Base-by-base conservation (phyloP, 2,888 invertebrate genomes). In the Protula sp. region DNA sequence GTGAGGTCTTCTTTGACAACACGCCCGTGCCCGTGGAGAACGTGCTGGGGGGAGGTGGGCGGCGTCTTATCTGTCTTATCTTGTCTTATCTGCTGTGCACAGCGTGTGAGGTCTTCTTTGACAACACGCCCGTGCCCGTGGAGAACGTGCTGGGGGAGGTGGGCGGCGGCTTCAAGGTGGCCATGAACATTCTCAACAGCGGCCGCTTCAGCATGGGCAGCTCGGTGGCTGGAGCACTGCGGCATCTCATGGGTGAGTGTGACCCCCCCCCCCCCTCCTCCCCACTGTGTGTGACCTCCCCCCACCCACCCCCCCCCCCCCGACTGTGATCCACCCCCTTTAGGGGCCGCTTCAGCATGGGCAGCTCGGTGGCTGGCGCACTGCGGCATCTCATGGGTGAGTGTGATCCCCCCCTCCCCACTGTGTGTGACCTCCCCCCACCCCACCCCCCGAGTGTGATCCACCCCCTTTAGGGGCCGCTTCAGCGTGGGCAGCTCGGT, bases 91-190 rank as follows among this genome's bases (percentile, higher is more conserved):
- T n/a, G n/a, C n/a, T n/a, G n/a, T n/a, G n/a, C 59, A 47, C 71
- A 81, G 81, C 79, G 24, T 77, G 75, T 69, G 79, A 82, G 70
- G 81, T 84, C 5, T 73, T 77, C 60, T 89, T 91, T 77, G 83
- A 86, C 9, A 83, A 88, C 72, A 86, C 86, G 0, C 76, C 80
- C 26, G 79, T 91, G 4, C 85, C 87, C 0, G 74, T 74, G 69
- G 85, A 85, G 64, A 87, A 88, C 74, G 72, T 89, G 0, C 69
- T 91, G 30, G 89, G 89, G 1, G 71, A 83, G 64, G 77, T 85
- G 0, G 85, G 86, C 9, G 77, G 81, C 22, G 88, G 86, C 2
- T 85, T 85, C 60, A 76, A 83, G 61, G 80, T 82, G 59, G 84
- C 87, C 19, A 83, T 85, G 71, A 82, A 82, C 61, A 82, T 84